These are phyloP conservation scores for Chlorocebus sabaeus DNA, from an alignment of 2,113 vertebrate species.

Conservation along the genomic window DNA sequence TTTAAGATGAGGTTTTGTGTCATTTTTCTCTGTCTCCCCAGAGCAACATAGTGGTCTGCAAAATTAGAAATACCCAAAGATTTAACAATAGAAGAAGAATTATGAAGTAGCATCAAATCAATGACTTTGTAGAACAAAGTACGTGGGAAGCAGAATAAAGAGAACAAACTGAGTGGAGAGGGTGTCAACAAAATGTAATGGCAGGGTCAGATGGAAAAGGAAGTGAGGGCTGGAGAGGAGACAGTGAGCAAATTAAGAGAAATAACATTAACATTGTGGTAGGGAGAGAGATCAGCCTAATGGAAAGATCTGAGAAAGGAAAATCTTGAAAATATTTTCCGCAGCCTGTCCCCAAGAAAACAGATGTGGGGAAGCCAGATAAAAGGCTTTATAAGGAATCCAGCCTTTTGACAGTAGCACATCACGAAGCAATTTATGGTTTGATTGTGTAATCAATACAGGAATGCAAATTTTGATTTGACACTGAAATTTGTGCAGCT, in stretches of 20 bases:
- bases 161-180: neutral
- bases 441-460: slow-evolving; percentile 18
- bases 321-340: neutral
- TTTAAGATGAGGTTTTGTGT: neutral
- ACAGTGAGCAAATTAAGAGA: neutral
- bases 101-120: neutral
- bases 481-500: neutral
- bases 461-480: slow-evolving; percentile 27
- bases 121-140: neutral
- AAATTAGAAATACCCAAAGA: neutral
- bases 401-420: neutral
- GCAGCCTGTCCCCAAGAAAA: neutral
- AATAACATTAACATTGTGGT: neutral
- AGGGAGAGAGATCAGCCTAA: neutral
- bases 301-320: neutral
- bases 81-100: neutral
- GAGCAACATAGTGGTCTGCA: neutral
- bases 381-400: neutral
- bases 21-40: neutral
- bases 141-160: neutral
- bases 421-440: neutral
- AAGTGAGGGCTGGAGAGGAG: neutral
- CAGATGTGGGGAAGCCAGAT: neutral
- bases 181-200: neutral
- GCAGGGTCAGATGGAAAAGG: neutral